Conservation (phyloP, 2,888 invertebrate genomes). For the Nomada ruficornis region DNA sequence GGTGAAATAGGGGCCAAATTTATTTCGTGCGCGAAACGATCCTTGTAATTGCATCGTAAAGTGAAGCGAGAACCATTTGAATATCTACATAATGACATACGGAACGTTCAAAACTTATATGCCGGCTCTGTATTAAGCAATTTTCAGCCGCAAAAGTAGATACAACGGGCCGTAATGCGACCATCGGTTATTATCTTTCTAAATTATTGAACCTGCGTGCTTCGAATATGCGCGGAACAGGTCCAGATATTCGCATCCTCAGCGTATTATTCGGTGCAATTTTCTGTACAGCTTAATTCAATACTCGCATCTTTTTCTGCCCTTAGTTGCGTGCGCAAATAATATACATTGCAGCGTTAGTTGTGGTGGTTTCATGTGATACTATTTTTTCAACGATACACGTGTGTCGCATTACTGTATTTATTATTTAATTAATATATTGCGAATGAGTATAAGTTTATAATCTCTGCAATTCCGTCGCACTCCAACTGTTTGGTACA, state of each 20-base stretch:
- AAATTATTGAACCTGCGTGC: neutral
- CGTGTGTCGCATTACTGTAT: no score
- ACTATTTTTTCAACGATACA: no score
- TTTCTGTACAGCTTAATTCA: no score
- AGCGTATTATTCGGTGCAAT: no score
- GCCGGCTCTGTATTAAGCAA: constrained; percentile 8
- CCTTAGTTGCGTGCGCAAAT: no score
- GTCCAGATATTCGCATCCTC: neutral
- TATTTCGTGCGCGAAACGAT: constrained; percentile 14
- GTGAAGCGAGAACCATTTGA: neutral
- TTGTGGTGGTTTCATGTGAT: no score
- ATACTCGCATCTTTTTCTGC: no score
- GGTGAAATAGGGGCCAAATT: constrained; percentile 3
- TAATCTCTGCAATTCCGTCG: neutral
- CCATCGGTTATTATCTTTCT: neutral
- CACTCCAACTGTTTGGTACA: constrained; percentile 9
- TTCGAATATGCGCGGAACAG: neutral
- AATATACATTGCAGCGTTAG: no score
- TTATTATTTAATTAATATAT: no score
- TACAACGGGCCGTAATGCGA: neutral
- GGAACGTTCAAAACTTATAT: constrained; percentile 9
- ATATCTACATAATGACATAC: constrained; percentile 14
- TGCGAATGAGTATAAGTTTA: neutral
- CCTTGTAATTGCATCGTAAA: constrained; percentile 10
- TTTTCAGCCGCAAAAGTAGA: neutral